These are phyloP conservation scores for Lochmaea crataegi DNA, from an alignment of 2,888 invertebrate species.

Conservation along the genomic window DNA sequence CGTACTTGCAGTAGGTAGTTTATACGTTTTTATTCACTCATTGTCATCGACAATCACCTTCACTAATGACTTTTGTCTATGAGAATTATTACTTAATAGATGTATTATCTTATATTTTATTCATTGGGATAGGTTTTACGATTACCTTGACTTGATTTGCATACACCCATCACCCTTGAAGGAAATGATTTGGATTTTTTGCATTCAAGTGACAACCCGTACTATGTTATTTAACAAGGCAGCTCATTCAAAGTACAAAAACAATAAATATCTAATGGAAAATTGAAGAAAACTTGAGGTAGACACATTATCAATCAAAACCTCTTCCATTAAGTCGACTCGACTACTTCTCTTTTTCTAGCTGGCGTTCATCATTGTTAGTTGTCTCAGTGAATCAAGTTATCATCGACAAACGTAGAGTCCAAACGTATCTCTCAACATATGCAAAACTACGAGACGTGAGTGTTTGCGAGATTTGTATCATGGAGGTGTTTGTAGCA, in stretches of 20 bases:
- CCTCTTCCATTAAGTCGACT: too few species aligned
- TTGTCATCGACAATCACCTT: conserved; percentile 1
- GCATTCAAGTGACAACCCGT: conserved; percentile 20
- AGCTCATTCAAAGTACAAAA: background rate
- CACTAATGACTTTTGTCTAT: conserved; percentile 6
- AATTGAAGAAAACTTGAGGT: too few species aligned
- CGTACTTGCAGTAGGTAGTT: background rate
- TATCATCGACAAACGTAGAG: too few species aligned
- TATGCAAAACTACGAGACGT: too few species aligned
- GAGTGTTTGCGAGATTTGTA: too few species aligned
- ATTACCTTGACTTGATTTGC: conserved; percentile 29
- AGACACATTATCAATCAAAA: too few species aligned
- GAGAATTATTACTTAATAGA: conserved; percentile 11
- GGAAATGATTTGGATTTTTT: conserved; percentile 29
- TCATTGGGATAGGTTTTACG: conserved; percentile 30
- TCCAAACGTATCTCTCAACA: too few species aligned
- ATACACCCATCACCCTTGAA: conserved; percentile 33
- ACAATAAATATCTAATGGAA: too few species aligned
- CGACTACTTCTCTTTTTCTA: too few species aligned
- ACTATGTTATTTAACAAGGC: conserved; percentile 8
- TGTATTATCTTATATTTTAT: conserved; percentile 28
- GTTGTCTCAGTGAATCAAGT: too few species aligned
- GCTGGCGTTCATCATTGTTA: too few species aligned
- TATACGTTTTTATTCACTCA: background rate
- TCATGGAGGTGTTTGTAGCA: too few species aligned